These are phyloP conservation scores for Tapirus terrestris DNA, from an alignment of 2,113 vertebrate species.

Conservation along the genomic window DNA sequence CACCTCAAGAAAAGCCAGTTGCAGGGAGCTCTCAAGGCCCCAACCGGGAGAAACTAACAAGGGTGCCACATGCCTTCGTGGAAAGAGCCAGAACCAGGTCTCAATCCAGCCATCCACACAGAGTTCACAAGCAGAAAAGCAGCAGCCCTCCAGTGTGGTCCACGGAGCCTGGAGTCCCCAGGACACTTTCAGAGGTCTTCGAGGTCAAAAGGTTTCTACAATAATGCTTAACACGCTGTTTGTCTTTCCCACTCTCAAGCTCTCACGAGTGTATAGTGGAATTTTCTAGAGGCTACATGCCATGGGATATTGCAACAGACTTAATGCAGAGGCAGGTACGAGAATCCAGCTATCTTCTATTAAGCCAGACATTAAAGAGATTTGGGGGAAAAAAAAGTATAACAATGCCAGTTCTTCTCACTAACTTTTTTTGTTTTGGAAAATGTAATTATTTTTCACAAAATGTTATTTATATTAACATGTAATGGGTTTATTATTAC, in stretches of 20 bases:
- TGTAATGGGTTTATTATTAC: neutral
- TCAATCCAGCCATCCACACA: neutral
- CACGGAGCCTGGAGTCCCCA: neutral
- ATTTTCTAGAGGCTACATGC: neutral
- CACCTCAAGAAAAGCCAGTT: neutral
- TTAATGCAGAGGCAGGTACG: neutral
- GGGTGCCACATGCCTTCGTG: neutral
- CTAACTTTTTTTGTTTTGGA: neutral
- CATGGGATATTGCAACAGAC: neutral
- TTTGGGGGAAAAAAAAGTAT: neutral
- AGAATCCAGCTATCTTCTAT: neutral
- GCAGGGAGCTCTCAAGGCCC: neutral
- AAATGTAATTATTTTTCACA: neutral
- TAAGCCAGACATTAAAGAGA: neutral
- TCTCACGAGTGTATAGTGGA: neutral
- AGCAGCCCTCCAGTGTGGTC: neutral
- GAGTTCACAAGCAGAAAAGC: neutral
- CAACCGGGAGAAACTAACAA: no score
- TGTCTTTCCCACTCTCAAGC: neutral
- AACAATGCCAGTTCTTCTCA: neutral
- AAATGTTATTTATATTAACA: neutral
- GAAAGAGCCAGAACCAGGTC: neutral
- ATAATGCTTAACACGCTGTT: neutral
- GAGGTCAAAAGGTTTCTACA: neutral
- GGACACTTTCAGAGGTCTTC: neutral